Conservation (phyloP, 2,113 vertebrate species). For the Protobothrops mucrosquamatus region DNA sequence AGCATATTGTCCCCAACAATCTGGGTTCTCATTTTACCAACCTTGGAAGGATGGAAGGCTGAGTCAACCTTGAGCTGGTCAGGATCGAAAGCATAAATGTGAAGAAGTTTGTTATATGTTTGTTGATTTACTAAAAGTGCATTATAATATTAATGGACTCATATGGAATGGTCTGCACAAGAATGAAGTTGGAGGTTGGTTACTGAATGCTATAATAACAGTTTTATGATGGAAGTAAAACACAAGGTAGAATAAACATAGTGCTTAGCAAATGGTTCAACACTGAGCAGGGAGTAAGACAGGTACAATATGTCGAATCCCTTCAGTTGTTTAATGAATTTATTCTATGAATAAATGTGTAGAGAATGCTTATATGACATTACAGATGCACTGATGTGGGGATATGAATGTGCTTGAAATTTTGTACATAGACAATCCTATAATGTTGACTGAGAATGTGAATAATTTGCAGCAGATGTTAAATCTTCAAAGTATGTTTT, state of each 20-base stretch:
- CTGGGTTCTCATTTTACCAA: no score
- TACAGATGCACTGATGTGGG: not conserved
- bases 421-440: not conserved
- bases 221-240: not conserved
- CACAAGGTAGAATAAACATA: not conserved
- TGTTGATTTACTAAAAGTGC: not conserved
- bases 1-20: no score
- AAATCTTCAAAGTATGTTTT: not conserved
- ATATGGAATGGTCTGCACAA: not conserved
- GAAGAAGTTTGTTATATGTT: not conserved
- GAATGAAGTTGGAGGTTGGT: not conserved
- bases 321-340: not conserved
- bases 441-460: not conserved
- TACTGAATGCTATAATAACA: not conserved
- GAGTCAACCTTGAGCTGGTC: no score
- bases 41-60: no score
- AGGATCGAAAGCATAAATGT: not conserved
- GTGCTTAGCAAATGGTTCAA: not conserved
- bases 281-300: not conserved
- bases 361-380: not conserved
- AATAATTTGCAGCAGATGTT: not conserved
- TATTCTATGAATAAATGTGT: not conserved
- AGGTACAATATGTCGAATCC: not conserved
- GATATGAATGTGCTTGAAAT: not conserved
- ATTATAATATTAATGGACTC: not conserved